Evolutionary conservation across 2,888 invertebrate genomes (phyloP).

Genomic region (Chironomus riparius): DNA sequence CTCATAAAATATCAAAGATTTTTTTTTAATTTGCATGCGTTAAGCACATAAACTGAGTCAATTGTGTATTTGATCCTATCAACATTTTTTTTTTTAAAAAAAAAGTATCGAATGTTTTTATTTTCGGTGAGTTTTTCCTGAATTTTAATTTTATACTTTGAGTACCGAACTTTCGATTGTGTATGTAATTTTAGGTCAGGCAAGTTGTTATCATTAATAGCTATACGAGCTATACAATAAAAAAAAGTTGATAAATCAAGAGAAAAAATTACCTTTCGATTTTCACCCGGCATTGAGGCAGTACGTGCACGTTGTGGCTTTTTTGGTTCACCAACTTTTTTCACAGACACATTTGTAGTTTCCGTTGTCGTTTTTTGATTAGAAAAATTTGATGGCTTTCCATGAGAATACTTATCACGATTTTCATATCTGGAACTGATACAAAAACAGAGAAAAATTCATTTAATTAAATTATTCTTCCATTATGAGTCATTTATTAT

Average conservation of each 20-base stretch:
- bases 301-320: slow-evolving; percentile 38
- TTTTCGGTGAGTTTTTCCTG: no score
- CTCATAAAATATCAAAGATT: no score
- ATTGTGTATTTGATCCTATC: no score
- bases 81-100: no score
- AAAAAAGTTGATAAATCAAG: not conserved
- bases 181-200: no score
- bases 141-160: no score
- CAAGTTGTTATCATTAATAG: no score
- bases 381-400: slow-evolving; percentile 18
- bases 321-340: not conserved
- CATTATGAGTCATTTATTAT: not conserved
- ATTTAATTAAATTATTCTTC: not conserved
- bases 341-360: not conserved
- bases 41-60: no score
- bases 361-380: slow-evolving; percentile 15
- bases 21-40: no score
- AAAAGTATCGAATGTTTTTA: no score
- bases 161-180: no score
- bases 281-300: slow-evolving; percentile 42
- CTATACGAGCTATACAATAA: not conserved
- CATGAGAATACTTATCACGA: slow-evolving; percentile 10
- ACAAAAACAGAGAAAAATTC: not conserved
- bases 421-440: not conserved
- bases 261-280: slow-evolving; percentile 36